phyloP scores from a whole-genome alignment of 1,140 invertebrate species.

The Saccostrea echinata region DNA sequence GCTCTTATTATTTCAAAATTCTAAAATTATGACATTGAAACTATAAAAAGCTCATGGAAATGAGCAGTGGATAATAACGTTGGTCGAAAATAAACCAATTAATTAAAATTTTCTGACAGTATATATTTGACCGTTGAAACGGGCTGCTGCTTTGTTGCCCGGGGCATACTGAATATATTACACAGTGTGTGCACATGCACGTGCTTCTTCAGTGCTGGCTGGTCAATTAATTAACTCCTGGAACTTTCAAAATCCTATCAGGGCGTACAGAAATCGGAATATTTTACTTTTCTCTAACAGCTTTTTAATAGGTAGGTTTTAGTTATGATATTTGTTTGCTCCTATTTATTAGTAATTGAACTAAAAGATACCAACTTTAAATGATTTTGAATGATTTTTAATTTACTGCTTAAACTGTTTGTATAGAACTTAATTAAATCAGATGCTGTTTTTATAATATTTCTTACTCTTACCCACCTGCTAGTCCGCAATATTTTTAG shows the following conservation, averaged over 20 bases:
- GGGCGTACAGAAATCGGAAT: background rate
- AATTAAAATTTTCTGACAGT: slow-evolving; percentile 31
- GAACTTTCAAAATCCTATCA: slow-evolving; percentile 21
- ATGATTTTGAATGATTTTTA: too few relatives aligned
- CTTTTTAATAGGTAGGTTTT: background rate
- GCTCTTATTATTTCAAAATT: background rate
- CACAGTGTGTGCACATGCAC: slow-evolving; percentile 37
- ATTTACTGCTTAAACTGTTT: too few relatives aligned
- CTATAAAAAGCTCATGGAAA: slow-evolving; percentile 33
- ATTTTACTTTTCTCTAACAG: background rate
- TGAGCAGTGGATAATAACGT: slow-evolving; percentile 10
- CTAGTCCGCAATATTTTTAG: too few relatives aligned
- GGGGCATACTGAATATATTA: slow-evolving; percentile 22
- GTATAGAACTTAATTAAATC: too few relatives aligned
- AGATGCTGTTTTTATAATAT: too few relatives aligned
- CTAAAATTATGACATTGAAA: background rate
- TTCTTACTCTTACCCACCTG: too few relatives aligned
- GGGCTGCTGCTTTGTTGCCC: slow-evolving; percentile 26
- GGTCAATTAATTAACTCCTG: slow-evolving; percentile 27
- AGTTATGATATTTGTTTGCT: background rate
- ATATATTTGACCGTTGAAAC: slow-evolving; percentile 35
- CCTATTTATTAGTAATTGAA: background rate
- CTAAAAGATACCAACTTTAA: background rate
- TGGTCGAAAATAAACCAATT: slow-evolving; percentile 35
- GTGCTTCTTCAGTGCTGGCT: background rate